Percentiles rank a stretch among this genome's conserved stretches.
These are phyloP conservation scores for Benthosema pterotum DNA, from an alignment of 2,797 vertebrate genomes.

Conservation along the genomic window DNA sequence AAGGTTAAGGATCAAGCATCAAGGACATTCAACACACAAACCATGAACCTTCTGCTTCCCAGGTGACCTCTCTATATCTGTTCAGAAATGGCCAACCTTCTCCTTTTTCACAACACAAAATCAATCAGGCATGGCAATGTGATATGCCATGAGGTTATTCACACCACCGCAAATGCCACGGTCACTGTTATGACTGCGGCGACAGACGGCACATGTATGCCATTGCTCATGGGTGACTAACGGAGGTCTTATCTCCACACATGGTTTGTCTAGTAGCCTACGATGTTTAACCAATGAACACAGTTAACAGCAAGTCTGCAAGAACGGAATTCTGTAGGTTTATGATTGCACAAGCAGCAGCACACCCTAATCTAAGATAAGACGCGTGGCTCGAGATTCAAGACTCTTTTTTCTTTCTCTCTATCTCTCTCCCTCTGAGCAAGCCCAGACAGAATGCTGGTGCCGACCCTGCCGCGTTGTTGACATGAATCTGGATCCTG, in stretches of 20 bases:
- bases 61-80: no score
- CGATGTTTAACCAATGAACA: slow-evolving; percentile 12
- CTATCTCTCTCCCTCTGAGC: slow-evolving; percentile 5
- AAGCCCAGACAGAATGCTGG: slow-evolving; percentile 32
- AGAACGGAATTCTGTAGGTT: slow-evolving; percentile 1
- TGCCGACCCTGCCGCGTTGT: not conserved
- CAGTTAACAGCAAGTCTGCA: slow-evolving; percentile 37
- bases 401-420: slow-evolving; percentile 16
- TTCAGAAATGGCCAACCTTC: no score
- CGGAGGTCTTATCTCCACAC: not conserved
- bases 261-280: not conserved
- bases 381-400: not conserved
- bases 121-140: no score
- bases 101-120: no score
- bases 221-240: not conserved
- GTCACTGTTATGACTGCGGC: not conserved
- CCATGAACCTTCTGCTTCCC: no score
- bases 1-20: no score
- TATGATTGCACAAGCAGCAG: slow-evolving; percentile 62
- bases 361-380: slow-evolving; percentile 29
- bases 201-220: not conserved
- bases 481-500: slow-evolving; percentile 8
- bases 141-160: not conserved
- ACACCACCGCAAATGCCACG: not conserved
- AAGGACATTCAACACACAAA: no score